Evolutionary conservation across 2,797 vertebrate species (phyloP).

Genomic region (Artibeus jamaicensis): DNA sequence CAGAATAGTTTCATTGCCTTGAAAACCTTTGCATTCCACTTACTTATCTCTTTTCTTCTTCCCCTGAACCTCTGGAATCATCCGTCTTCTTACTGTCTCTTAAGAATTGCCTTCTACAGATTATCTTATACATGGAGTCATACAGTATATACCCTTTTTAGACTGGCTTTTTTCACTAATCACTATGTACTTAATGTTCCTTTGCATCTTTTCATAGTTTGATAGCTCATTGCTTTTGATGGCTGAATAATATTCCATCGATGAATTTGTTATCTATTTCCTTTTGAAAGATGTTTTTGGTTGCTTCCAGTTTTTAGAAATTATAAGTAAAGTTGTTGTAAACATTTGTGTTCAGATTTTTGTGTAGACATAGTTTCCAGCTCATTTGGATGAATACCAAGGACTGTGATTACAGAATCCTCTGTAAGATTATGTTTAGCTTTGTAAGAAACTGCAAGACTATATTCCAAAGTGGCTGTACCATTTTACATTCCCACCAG

Average conservation of each 20-base stretch:
- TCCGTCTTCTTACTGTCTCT: not conserved
- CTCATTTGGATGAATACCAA: not conserved
- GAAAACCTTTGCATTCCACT: not conserved
- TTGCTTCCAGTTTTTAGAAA: slow-evolving; percentile 12
- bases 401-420: not conserved
- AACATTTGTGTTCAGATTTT: slow-evolving; percentile 6
- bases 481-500: not conserved
- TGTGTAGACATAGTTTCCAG: not conserved
- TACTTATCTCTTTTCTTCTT: not conserved
- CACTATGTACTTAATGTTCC: not conserved
- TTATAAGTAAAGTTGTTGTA: not conserved
- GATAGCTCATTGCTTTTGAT: not conserved
- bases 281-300: not conserved
- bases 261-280: not conserved
- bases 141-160: not conserved
- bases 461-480: not conserved
- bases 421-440: not conserved
- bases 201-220: not conserved
- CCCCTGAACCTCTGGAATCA: not conserved
- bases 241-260: not conserved
- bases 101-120: not conserved
- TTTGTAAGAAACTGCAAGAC: slow-evolving; percentile 29
- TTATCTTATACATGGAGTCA: not conserved
- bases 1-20: not conserved
- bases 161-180: not conserved